Conservation (phyloP, 2,113 vertebrate species). For the Apodemus speciosus region DNA sequence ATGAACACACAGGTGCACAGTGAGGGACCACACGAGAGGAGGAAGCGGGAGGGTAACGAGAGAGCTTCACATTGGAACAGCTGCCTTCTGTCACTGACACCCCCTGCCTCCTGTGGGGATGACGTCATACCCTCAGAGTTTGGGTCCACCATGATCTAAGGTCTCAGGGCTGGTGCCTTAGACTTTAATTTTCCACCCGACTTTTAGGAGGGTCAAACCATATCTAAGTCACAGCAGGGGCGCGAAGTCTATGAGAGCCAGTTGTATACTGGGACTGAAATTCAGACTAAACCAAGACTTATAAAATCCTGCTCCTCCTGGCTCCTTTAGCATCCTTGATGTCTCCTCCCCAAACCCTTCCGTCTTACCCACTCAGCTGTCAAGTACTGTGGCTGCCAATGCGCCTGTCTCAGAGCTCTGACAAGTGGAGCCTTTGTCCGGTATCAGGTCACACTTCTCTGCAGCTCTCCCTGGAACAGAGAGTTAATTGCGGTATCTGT, state of each 20-base stretch:
- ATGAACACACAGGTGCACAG: background rate
- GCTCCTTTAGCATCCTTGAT: background rate
- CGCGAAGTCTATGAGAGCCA: background rate
- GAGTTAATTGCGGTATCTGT: background rate
- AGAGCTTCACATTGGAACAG: too few relatives aligned
- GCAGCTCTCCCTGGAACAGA: background rate
- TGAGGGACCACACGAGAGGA: background rate
- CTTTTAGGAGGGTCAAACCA: background rate
- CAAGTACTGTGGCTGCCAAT: too few relatives aligned
- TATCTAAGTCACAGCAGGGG: background rate
- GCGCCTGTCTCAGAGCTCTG: background rate
- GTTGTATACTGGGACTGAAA: background rate
- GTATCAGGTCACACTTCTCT: background rate
- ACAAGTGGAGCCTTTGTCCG: background rate
- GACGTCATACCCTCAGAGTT: background rate
- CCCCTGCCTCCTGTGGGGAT: too few relatives aligned
- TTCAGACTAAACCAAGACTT: background rate
- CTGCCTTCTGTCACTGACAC: background rate
- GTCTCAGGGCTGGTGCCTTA: background rate
- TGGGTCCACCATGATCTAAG: background rate
- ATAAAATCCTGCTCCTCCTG: background rate
- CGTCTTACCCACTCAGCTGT: background rate
- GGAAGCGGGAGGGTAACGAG: background rate
- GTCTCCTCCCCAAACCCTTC: background rate
- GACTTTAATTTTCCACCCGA: background rate